phyloP scores from a whole-genome alignment of 1,140 invertebrate species.

The Lucilia cuprina region DNA sequence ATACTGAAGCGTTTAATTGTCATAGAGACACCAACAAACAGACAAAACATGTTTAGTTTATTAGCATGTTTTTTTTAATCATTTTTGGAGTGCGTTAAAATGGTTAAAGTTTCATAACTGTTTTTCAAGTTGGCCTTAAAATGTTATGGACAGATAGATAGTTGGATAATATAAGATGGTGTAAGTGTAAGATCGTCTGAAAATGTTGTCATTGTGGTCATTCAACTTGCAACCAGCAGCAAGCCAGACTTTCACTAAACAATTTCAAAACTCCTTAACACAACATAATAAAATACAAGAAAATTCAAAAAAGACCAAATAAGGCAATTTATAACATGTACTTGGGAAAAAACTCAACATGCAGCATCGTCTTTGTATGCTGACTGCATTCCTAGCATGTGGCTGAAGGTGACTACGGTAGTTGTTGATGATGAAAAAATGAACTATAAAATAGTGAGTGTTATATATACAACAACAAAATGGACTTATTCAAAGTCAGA shows the following conservation, averaged over 20 bases:
- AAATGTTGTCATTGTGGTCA: constrained; percentile 16
- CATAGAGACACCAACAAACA: neutral
- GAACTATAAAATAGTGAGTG: neutral
- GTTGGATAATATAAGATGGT: neutral
- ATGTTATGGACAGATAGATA: neutral
- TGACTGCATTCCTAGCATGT: neutral
- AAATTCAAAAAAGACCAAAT: neutral
- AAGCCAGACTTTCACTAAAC: constrained; percentile 19
- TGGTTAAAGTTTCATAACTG: neutral
- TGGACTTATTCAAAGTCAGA: neutral
- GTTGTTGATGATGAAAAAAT: neutral
- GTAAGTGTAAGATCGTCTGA: neutral
- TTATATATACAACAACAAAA: neutral
- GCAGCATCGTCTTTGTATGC: neutral
- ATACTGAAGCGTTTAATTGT: neutral
- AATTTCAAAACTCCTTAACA: constrained; percentile 17
- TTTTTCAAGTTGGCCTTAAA: neutral
- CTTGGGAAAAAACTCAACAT: constrained; percentile 9
- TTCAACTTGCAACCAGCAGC: neutral
- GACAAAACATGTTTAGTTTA: neutral
- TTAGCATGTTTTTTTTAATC: neutral
- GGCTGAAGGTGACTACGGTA: neutral
- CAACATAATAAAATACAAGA: neutral
- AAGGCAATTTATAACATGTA: neutral
- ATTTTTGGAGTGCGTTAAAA: neutral